phyloP scores from a whole-genome alignment of 2,797 vertebrate species.

The Buphagus erythrorhynchus region DNA sequence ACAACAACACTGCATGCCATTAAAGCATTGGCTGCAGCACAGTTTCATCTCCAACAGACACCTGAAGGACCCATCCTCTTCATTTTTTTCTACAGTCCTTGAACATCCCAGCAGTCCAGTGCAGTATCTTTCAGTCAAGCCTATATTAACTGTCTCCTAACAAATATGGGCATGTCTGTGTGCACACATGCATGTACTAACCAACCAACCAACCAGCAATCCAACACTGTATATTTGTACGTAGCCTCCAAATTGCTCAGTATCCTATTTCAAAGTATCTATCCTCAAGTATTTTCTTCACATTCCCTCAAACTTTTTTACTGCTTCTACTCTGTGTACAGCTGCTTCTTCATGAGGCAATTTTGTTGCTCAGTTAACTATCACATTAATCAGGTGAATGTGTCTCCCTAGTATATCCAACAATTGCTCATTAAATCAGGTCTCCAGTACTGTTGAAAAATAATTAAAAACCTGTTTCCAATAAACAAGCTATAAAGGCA shows the following conservation, averaged over 20 bases:
- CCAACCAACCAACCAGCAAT: background rate
- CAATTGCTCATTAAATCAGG: slow-evolving; percentile 59
- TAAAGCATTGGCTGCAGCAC: background rate
- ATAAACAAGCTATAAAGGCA: slow-evolving; percentile 58
- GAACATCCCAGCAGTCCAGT: background rate
- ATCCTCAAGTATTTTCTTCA: background rate
- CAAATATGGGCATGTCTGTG: background rate
- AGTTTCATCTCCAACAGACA: background rate
- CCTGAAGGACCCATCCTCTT: background rate
- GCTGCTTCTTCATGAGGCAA: slow-evolving; percentile 8
- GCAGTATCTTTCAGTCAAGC: background rate
- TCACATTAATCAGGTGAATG: slow-evolving; percentile 63
- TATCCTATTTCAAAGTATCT: background rate
- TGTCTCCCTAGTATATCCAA: slow-evolving; percentile 26
- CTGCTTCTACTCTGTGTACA: background rate
- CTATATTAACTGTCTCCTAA: background rate
- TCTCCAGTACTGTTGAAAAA: slow-evolving; percentile 36
- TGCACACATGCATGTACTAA: background rate
- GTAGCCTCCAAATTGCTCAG: background rate
- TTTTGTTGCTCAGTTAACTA: slow-evolving; percentile 50
- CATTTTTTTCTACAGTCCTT: background rate
- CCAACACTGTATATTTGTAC: background rate
- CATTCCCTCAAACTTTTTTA: background rate
- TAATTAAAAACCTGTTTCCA: slow-evolving; percentile 52
- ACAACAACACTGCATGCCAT: background rate